A percentile compares a stretch with the other conserved stretches of the same genome.
phyloP scores from a whole-genome alignment of 2,888 invertebrate genomes.

The Lochmaea crataegi region DNA sequence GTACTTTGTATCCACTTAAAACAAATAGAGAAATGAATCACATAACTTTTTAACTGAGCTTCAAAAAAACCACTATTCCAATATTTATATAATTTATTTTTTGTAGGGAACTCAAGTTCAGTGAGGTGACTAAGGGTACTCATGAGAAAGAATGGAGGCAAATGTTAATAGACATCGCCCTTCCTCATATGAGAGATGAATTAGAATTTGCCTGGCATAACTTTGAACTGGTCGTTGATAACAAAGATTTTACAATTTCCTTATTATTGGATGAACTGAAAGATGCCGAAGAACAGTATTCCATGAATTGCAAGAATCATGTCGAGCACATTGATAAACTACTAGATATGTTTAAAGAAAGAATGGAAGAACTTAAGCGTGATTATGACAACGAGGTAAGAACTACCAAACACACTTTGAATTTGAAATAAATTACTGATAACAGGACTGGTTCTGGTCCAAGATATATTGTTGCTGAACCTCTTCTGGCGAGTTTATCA shows the following conservation, averaged over 20 bases:
- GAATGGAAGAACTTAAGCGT: slow-evolving; percentile 57
- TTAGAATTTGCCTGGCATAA: slow-evolving; percentile 63
- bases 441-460: no score
- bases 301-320: slow-evolving; percentile 60
- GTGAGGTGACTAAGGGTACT: slow-evolving; percentile 57
- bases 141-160: slow-evolving; percentile 62
- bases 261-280: slow-evolving; percentile 63
- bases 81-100: neutral
- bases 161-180: slow-evolving; percentile 60
- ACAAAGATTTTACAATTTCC: slow-evolving; percentile 64
- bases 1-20: no score
- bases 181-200: slow-evolving; percentile 63
- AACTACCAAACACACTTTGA: neutral
- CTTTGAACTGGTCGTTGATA: slow-evolving; percentile 65
- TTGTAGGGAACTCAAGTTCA: slow-evolving; percentile 61
- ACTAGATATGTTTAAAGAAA: slow-evolving; percentile 58
- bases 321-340: slow-evolving; percentile 62
- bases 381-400: slow-evolving; percentile 57
- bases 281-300: slow-evolving; percentile 63
- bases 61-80: no score
- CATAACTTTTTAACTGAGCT: no score
- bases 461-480: no score
- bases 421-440: no score
- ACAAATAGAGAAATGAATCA: no score
- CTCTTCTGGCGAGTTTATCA: no score